These are phyloP conservation scores for Plecturocebus donacophilus DNA, from an alignment of 2,113 vertebrate genomes.

Conservation along the genomic window DNA sequence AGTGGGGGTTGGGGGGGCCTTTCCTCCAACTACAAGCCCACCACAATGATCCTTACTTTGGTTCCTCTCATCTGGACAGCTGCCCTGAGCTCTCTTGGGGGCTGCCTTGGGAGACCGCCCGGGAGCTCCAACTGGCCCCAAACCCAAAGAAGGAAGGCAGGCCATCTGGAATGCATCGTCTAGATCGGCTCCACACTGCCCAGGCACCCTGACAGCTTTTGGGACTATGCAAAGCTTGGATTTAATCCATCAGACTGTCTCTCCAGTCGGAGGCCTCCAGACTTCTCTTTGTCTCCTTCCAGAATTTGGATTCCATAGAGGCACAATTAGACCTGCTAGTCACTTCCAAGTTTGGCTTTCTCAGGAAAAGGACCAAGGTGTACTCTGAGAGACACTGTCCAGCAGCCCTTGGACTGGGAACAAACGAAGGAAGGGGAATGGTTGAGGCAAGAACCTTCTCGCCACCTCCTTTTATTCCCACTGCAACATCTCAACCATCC, in stretches of 20 bases:
- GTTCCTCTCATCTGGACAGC: conserved; percentile 61
- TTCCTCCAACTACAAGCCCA: conserved; percentile 19
- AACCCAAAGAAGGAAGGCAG: conserved; percentile 58
- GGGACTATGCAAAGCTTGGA: conserved; percentile 54
- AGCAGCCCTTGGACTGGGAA: conserved; percentile 51
- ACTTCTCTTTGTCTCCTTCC: conserved; percentile 60
- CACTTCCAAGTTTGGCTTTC: conserved; percentile 68
- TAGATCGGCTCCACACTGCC: conserved; percentile 49
- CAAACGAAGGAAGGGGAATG: conserved; percentile 10
- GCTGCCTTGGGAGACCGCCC: conserved; percentile 71
- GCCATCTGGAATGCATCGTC: conserved; percentile 73
- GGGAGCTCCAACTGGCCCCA: conserved; percentile 66
- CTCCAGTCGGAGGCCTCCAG: conserved; percentile 61
- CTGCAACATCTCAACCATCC: not conserved
- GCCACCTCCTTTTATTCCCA: not conserved
- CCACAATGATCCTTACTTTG: conserved; percentile 33
- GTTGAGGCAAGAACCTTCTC: conserved; percentile 18
- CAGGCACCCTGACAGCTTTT: conserved; percentile 71
- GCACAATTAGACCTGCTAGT: conserved; percentile 62
- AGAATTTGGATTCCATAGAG: conserved; percentile 61
- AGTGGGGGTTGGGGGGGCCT: conserved; percentile 13
- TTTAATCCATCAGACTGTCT: conserved; percentile 49
- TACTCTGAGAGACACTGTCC: conserved; percentile 56
- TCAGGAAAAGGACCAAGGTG: conserved; percentile 59
- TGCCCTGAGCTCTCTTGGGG: conserved; percentile 61